Conservation (phyloP, 2,797 vertebrate species). For the Amblyopsis hoosieri region DNA sequence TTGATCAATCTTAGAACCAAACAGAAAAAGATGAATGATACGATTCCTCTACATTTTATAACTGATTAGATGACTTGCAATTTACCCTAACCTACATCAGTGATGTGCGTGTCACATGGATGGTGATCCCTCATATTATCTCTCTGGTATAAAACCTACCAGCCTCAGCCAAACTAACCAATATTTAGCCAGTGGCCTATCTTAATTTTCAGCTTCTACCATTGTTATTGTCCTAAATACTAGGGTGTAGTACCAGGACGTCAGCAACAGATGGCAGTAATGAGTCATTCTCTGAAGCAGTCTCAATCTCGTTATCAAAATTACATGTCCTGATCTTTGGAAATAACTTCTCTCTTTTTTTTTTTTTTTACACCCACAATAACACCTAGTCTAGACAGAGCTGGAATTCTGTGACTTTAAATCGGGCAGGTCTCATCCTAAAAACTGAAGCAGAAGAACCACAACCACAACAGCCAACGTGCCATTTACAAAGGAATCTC, state of each 20-base stretch:
- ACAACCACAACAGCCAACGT: neutral
- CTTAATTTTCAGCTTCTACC: conserved; percentile 45
- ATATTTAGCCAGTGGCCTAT: conserved; percentile 46
- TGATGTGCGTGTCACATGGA: neutral
- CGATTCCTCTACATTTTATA: too few species aligned
- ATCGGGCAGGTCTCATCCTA: conserved; percentile 5
- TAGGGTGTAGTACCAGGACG: conserved; percentile 51
- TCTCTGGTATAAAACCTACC: conserved; percentile 48
- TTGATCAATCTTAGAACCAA: too few species aligned
- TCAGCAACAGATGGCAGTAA: conserved; percentile 70
- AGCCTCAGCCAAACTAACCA: conserved; percentile 45
- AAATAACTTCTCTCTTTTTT: neutral
- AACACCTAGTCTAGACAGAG: neutral
- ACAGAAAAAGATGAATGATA: too few species aligned
- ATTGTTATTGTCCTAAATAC: neutral
- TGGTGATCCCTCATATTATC: conserved; percentile 28
- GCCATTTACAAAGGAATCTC: conserved; percentile 13
- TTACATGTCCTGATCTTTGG: conserved; percentile 11
- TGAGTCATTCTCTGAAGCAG: conserved; percentile 34
- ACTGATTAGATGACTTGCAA: too few species aligned
- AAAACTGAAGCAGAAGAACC: conserved; percentile 3
- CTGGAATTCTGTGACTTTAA: conserved; percentile 6
- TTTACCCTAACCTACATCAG: too few species aligned
- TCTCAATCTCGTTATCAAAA: conserved; percentile 39
- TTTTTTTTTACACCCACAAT: conserved; percentile 1